Percentiles rank a stretch among this genome's conserved stretches.
phyloP scores from a whole-genome alignment of 2,113 vertebrate species.

The Harpagus bidentatus region DNA sequence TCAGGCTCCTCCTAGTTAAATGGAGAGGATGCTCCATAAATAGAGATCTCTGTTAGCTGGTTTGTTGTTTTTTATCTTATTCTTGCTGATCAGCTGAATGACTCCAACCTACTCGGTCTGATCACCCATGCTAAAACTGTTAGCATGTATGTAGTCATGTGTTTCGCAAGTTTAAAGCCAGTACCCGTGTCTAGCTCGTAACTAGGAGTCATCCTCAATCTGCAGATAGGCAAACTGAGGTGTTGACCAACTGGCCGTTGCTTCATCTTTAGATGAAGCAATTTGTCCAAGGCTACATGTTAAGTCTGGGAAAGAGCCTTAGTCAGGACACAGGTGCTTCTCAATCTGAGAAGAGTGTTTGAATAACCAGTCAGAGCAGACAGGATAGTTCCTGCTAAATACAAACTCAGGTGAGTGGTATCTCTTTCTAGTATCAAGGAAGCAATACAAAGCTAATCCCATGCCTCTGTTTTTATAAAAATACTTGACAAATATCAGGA shows the following conservation, averaged over 20 bases:
- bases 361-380: background rate
- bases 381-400: background rate
- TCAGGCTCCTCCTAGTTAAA: background rate
- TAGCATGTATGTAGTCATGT: background rate
- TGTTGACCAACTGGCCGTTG: background rate
- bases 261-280: background rate
- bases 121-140: background rate
- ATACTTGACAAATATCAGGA: background rate
- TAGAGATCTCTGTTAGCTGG: background rate
- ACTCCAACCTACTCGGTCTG: background rate
- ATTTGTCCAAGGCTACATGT: background rate
- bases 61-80: background rate
- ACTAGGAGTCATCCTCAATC: background rate
- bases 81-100: background rate
- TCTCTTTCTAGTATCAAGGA: background rate
- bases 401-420: background rate
- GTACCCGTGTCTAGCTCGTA: background rate
- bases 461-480: background rate
- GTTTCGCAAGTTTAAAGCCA: background rate
- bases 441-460: background rate
- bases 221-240: background rate
- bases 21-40: background rate
- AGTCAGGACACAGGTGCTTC: background rate
- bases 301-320: background rate
- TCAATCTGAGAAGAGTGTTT: background rate